Evolutionary conservation across 1,140 invertebrate species (phyloP), one percentile per base, ranked within the genome.

Genomic region (Neoseiulus cucumeris): DNA sequence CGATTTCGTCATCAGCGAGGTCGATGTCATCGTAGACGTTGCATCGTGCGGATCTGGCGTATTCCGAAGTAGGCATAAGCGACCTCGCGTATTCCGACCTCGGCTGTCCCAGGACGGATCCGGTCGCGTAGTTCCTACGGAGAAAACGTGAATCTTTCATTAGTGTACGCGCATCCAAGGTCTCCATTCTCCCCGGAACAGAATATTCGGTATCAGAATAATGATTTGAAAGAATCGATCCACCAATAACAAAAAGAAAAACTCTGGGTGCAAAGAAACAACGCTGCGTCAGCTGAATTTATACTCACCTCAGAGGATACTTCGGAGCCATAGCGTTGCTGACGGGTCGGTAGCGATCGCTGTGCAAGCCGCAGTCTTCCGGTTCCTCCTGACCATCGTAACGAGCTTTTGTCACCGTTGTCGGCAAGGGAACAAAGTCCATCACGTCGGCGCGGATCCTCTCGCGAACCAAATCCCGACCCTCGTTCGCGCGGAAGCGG

Each of bases 401-500:
- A 33, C 51, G 51, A 17, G 22, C 51, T 33, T 33, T 33, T 59
- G 51, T 59, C 51, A 59, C 51, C 2, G 51, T 59, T 25, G 51
- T 59, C 25, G 51, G 51, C 9, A 59, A 9, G 51, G 51, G 25
- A 14, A 59, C 51, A 25, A 59, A 59, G 51, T 59, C 51, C 51
- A 59, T 59, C 14, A 59, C 51, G 22, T 59, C 51, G 33, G 51
- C 1, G 51, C 51, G 51, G 33, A 59, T 59, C 51, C 51, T 17
- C 51, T 59, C 51, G 51, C 51, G 51, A 1, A 59, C 51, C 51
- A 59, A 25, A 25, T 59, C 51, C n/a, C 51, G 51, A 25, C 51
- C 51, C 22, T 59, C 51, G 22, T 59, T 59, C 51, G 51, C 51
- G 2, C 51, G 51, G 22, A 59, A 59, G 51, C 51, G 51, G 51